Evolutionary conservation across 2,797 vertebrate genomes (phyloP), one percentile per base, ranked within the genome.

Genomic region (Spinus pinus): DNA sequence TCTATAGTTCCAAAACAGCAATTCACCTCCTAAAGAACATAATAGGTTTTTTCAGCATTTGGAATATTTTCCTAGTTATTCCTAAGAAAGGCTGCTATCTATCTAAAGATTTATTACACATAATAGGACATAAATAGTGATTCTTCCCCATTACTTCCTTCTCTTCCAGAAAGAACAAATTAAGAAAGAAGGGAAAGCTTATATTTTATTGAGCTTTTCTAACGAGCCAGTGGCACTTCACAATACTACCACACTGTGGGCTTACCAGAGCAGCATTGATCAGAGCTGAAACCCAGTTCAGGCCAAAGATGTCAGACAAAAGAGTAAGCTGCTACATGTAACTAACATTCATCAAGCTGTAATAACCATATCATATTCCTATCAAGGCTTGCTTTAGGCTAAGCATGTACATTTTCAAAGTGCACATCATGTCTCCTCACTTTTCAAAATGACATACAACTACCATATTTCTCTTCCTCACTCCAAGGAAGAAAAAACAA

Each of bases 61-160:
- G 69, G 90, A 95, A 82, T 66, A 79, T 53, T 94, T 85, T 57
- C 79, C 87, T 94, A 35, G 42, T 58, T 88, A 92, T 49, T 81
- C 91, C 95, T 88, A 71, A 60, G 90, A 96, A 93, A 96, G 96
- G 39, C 78, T 79, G n/a, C 46, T 73, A 72, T 67, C 70, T 94
- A 96, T 92, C 92, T 87, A 77, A 95, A 74, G 82, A 88, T 75
- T 94, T 90, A 94, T 91, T 85, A 62, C 65, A 82, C 56, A 66
- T 50, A 84, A 42, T 42, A 66, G 33, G 56, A 85, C 90, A 94
- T 77, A 96, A 96, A 86, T 78, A 96, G 74, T 25, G 49, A 90
- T 66, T 54, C 70, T 88, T 79, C 7, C 25, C 57, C 5, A 8
- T 75, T 88, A 72, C 41, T 69, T 94, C 66, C 31, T 73, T 93